Percentiles rank a stretch among this genome's conserved stretches.
Evolutionary conservation across 2,113 vertebrate species (phyloP).

Genomic region (Podilymbus podiceps): DNA sequence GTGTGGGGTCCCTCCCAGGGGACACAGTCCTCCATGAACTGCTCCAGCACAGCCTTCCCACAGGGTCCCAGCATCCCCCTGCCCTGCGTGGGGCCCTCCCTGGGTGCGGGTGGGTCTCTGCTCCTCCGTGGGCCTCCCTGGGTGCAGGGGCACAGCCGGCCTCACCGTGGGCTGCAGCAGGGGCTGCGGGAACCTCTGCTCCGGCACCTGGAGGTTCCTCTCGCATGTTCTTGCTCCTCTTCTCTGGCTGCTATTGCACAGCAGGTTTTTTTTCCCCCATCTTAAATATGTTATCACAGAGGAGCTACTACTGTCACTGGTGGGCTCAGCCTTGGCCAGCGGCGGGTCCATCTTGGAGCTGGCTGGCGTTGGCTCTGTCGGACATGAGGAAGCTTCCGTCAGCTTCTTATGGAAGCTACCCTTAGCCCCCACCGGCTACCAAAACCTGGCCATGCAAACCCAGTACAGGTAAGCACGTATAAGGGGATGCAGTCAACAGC

Average conservation of each 20-base stretch:
- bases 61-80: not conserved
- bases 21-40: not conserved
- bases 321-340: not conserved
- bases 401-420: not conserved
- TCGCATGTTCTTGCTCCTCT: fast-evolving
- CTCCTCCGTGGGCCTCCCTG: not conserved
- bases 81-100: fast-evolving
- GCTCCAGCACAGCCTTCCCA: not conserved
- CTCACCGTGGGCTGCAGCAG: not conserved
- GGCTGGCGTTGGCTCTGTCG: fast-evolving
- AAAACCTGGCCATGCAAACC: not conserved
- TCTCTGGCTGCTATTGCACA: not conserved
- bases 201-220: not conserved
- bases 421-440: not conserved
- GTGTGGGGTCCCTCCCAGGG: not conserved
- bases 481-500: not conserved
- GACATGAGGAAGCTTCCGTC: not conserved
- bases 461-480: fast-evolving
- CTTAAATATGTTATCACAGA: not conserved
- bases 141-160: too few species aligned
- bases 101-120: not conserved
- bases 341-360: fast-evolving
- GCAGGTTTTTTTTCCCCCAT: not conserved
- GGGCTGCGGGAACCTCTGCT: not conserved
- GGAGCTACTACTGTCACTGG: fast-evolving